Evolutionary conservation across 1,140 invertebrate species (phyloP), one percentile per base, ranked within the genome.

Genomic region (Drosophila bocqueti): DNA sequence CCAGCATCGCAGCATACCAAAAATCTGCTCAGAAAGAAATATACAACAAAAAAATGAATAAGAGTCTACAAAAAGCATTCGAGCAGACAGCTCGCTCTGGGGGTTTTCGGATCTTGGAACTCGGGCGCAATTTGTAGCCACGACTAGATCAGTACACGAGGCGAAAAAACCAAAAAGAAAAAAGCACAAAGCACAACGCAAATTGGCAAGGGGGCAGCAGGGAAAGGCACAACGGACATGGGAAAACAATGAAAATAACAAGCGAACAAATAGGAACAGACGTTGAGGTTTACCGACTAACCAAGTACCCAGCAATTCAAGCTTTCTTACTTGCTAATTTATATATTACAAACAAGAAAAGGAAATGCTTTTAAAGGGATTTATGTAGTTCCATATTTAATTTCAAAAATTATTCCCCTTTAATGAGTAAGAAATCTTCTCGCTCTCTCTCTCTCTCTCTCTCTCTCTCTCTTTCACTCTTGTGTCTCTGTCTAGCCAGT

Each of bases 131-230:
- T 78, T 77, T 78, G 75, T 78, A 62, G 65, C 38, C 36, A 47
- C 46, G 69, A 73, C 75, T 58, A 78, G 75, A 78, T 78, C 75
- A 68, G 64, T 76, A 77, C 21, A 68, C 43, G 38, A 40, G 11
- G 34, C 60, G 46, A 47, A 59, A 29, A 59, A 29, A 54, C 58
- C 76, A 80, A 72, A 83, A 43, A 68, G 57, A 31, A 38, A 15
- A 47, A 16, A 47, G 46, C 46, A 47, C 3, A 26, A 49, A 26
- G 46, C 21, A 43, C 13, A 43, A n/a, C 18, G 40, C 34, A 89
- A 86, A 87, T 89, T 83, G 75, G 72, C 59, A 83, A 73, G 47
- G 46, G 60, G 73, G 50, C 15, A 26, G 50, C 15, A 31, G 31
- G 4, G 26, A n/a, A 18, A 42, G 45, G 36, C n/a, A 46, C 38